Evolutionary conservation across 2,797 vertebrate species (phyloP), one percentile per base, ranked within the genome.

Genomic region (Diglossa cyanea): DNA sequence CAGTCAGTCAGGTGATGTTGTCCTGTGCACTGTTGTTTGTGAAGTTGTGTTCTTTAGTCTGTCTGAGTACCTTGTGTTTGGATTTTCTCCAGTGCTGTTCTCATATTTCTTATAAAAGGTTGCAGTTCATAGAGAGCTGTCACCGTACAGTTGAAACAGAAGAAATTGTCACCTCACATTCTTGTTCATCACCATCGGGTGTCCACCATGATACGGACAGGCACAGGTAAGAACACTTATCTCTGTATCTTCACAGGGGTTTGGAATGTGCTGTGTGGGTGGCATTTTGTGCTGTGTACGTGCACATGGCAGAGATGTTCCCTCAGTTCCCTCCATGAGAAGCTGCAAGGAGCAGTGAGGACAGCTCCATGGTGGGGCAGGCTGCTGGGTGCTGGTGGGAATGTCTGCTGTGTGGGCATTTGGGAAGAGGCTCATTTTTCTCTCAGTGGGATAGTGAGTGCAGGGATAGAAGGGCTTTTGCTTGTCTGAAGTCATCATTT

Each of bases 311-410:
- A 16, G 71, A 26, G 18, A 1, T 30, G 23, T 19, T 40, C 42
- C 3, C 33, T 54, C 17, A 0, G 0, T 18, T 35, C 5, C 60
- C 44, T 50, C 53, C 26, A 21, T 2, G 2, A 37, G 37, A 14
- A 74, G 81, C 31, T 58, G 12, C 4, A 20, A 67, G 44, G 53
- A 82, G 17, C 23, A 3, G 30, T 17, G 13, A 39, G 74, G 39
- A 25, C 48, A 86, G 65, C 40, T 58, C 4, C 0, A 3, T 2
- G 2, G 42, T 33, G 33, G 40, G 57, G 9, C 40, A 42, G 70
- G 30, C 24, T 28, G 30, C 23, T 26, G 26, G 31, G 9, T 68
- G 17, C 54, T 57, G 37, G 3, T 61, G 74, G 17, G 28, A 66
- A 4, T 42, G 35, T 45, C 26, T 58, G 11, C 21, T 71, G 5